Evolutionary conservation across 2,888 invertebrate species (phyloP), one percentile per base, ranked within the genome.

Genomic region (Latrodectus hesperus): DNA sequence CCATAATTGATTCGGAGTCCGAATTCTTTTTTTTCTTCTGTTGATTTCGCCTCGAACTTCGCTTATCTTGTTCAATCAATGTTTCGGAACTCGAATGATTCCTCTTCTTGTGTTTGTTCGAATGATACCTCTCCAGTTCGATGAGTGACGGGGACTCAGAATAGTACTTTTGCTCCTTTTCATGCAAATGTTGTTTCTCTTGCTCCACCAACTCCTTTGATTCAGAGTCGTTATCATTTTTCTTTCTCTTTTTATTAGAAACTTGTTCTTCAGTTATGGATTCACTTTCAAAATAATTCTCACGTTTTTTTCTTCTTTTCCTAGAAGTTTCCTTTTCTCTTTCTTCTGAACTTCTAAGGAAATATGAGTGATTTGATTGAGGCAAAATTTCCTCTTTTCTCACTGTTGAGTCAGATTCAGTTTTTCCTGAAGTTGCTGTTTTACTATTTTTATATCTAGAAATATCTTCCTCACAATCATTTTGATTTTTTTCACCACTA

Each of bases 1-100:
- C 51, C 38, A 11, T 51, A 52, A 51, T 51, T 64, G 38, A 26
- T 80, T 72, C 72, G 72, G 17, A 80, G 72, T 80, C 72, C 5
- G 26, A 17, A 52, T 51, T 17, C 1, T 51, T 52, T 51, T 72
- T n/a, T 17, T 12, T 17, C 26, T 68, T 52, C 52, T 16, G 53
- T n/a, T n/a, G 17, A 64, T 80, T 64, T 49, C 14, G 26, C 26
- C 17, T 55, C 38, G 17, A 60, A 22, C 60, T 60, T 16, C 11
- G 12, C 11, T 51, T 8, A 26, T 60, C 72, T 72, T 64, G 64
- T 72, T 65, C 80, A 64, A 52, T 22, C n/a, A 52, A 11, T 12
- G 9, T 65, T 52, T 51, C 3, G 17, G 16, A 12, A 12, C 51
- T 64, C 38, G 65, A 76, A 60, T 60, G 26, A 70, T 70, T 70